Conservation (phyloP, 2,888 invertebrate genomes). For the Netelia melanura region DNA sequence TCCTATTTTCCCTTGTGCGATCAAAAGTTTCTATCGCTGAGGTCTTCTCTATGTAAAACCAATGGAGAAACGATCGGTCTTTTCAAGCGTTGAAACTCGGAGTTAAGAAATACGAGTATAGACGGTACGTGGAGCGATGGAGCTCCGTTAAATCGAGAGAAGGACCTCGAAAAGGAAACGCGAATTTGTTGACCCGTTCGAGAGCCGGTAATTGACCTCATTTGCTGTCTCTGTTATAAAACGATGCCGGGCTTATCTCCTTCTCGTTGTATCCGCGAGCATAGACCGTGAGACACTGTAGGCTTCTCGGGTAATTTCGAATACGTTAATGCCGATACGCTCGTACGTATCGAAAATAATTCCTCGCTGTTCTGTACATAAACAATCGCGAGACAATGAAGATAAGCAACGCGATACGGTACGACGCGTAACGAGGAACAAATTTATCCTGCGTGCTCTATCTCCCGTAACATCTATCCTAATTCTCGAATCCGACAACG, state of each 20-base stretch:
- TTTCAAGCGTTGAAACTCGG: too few species aligned
- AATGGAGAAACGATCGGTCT: too few species aligned
- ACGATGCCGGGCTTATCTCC: conserved; percentile 20
- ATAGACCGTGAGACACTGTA: conserved; percentile 45
- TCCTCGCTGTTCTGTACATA: conserved; percentile 41
- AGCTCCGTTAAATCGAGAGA: conserved; percentile 41
- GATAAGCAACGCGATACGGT: not conserved
- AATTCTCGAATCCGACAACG: conserved; percentile 28
- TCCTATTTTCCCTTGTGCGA: not conserved
- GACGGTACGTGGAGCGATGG: conserved; percentile 41
- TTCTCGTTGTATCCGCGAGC: not conserved
- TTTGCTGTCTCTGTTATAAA: conserved; percentile 65
- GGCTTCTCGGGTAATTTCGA: not conserved
- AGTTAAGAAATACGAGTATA: conserved; percentile 31
- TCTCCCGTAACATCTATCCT: conserved; percentile 12
- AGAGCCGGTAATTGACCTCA: conserved; percentile 65
- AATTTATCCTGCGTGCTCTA: not conserved
- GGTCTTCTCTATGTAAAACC: not conserved
- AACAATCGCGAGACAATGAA: conserved; percentile 54
- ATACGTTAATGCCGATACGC: not conserved
- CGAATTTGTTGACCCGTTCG: conserved; percentile 65
- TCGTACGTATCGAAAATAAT: conserved; percentile 59
- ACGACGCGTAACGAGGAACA: not conserved
- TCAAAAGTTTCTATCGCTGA: not conserved
- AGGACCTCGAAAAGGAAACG: conserved; percentile 42